These are phyloP conservation scores for Cepaea hortensis DNA, from an alignment of 2,888 invertebrate species.

Conservation along the genomic window DNA sequence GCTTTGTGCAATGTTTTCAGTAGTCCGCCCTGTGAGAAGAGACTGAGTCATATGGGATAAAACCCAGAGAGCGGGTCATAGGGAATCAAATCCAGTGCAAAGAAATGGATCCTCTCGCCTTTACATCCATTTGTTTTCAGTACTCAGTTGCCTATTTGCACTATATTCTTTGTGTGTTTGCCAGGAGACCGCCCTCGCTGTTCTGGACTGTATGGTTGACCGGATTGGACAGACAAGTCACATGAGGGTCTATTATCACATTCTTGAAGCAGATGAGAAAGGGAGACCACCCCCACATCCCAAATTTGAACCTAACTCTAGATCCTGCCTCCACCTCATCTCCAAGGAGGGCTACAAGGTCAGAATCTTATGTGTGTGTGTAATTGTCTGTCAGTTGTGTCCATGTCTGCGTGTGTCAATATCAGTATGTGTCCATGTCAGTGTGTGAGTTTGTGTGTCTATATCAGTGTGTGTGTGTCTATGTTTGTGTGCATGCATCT, in stretches of 20 bases:
- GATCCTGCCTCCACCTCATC: slow-evolving; percentile 66
- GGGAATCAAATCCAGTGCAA: no score
- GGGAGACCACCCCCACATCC: slow-evolving; percentile 62
- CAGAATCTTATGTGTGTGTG: not conserved
- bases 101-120: no score
- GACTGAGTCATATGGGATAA: no score
- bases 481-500: no score
- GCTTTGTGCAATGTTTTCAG: no score
- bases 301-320: slow-evolving; percentile 58
- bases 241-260: slow-evolving; percentile 62
- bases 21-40: no score
- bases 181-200: slow-evolving; percentile 63
- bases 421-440: no score
- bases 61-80: no score
- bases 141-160: not conserved
- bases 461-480: no score
- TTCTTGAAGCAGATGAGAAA: slow-evolving; percentile 64
- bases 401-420: not conserved
- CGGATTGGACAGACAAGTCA: slow-evolving; percentile 57
- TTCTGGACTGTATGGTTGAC: slow-evolving; percentile 69
- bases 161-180: not conserved
- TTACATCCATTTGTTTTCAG: not conserved
- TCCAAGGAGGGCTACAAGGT: slow-evolving; percentile 67
- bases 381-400: not conserved
- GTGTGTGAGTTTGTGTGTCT: no score